Evolutionary conservation across 2,113 vertebrate species (phyloP), one percentile per base, ranked within the genome.

Genomic region (Megatriorchis doriae): DNA sequence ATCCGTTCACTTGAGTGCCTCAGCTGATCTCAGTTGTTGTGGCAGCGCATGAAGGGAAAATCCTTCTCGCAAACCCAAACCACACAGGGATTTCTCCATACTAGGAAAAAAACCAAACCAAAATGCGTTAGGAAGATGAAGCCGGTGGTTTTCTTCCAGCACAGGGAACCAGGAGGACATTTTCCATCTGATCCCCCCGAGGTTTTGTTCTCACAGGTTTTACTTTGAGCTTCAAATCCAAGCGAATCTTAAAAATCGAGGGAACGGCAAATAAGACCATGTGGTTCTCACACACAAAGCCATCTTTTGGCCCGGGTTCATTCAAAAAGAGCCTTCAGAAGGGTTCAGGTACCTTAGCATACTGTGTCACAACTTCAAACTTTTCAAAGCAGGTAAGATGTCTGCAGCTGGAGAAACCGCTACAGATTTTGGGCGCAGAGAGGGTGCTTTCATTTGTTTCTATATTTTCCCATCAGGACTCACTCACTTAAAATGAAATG

Each of bases 11-110:
- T 97, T 14, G 25, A 95, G 94, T 66, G 94, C 94, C 89, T 93
- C 91, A 70, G 93, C 89, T 97, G 96, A 97, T 97, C 84, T 97
- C 95, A 97, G 93, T 27, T 58, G 70, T 94, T 95, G 95, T 97
- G 95, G 97, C 97, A 97, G 97, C 89, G 1, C 96, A 95, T 94
- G 96, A 97, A 87, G 95, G 96, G 96, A 95, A 97, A 97, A 97
- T 94, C 97, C 96, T 94, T 12, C 96, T 77, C 0, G 6, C 91
- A 94, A 95, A 93, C 89, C 91, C 94, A 94, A 96, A 93, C 66
- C 91, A 83, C 84, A 80, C 29, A 70, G 87, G 95, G 95, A 92
- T 95, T 96, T 94, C 96, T 95, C 89, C 74, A 9, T 90, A 7
- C 72, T 59, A 90, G 45, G 66, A 3, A 1, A 29, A 80, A 81